Evolutionary conservation across 2,797 vertebrate species (phyloP).

Genomic region (Cichlasoma orientale): DNA sequence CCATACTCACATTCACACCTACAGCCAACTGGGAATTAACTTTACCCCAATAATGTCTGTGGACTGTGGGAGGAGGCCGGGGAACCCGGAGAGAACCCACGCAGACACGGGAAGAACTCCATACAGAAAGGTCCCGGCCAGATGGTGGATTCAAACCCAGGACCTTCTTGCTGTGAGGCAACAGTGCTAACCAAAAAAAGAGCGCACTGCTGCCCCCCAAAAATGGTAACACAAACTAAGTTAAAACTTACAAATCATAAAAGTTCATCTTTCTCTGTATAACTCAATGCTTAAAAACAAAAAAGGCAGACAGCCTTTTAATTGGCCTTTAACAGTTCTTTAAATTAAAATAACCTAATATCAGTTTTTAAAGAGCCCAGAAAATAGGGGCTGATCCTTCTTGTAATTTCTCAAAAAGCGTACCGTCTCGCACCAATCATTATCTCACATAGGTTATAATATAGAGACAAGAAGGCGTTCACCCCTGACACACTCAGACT

Average conservation of each 20-base stretch:
- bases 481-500: slow-evolving; percentile 2
- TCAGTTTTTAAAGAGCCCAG: neutral
- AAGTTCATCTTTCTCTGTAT: neutral
- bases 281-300: neutral
- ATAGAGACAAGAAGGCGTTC: neutral
- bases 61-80: too few species aligned
- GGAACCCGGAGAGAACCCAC: too few species aligned
- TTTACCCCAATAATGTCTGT: too few species aligned
- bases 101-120: too few species aligned
- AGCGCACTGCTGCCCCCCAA: too few species aligned
- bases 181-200: too few species aligned
- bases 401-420: neutral
- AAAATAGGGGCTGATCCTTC: neutral
- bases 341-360: neutral
- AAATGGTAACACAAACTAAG: neutral
- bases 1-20: too few species aligned
- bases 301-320: fast-evolving
- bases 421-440: neutral
- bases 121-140: too few species aligned
- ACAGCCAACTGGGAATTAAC: too few species aligned
- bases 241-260: fast-evolving
- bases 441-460: neutral
- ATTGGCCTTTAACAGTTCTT: neutral
- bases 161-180: too few species aligned
- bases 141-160: too few species aligned